Base-by-base conservation (phyloP, 2,797 vertebrate species). In the Dendrocincla tyrannina region DNA sequence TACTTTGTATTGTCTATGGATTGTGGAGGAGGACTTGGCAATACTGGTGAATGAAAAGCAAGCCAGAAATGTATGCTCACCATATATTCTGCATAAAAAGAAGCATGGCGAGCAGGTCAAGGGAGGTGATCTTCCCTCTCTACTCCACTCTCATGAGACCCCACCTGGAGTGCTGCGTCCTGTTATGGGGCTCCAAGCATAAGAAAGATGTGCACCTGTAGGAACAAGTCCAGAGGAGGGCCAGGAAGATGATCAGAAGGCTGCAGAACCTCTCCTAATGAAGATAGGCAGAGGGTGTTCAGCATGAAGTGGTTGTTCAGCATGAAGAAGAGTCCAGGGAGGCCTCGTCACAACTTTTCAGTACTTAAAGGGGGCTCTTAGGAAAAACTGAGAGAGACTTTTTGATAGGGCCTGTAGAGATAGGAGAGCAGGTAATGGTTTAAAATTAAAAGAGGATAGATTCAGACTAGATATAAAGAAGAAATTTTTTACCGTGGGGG, bases 71-170 rank as follows among this genome's bases (percentile, higher is more conserved):
- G 10, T 4, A 2, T 4, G 16, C 13, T 68, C 1, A 3, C 4
- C 0, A 0, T 27, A 5, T n/a, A n/a, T n/a, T n/a, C 13, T 82
- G 25, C 13, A 17, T 35, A 9, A 52, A 44, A 68, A 81, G 30
- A 18, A 75, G 1, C 1, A 3, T 23, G 22, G 4, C 17, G 24
- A 88, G 35, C 32, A 39, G 58, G 4, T 37, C 0, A 0, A 73
- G 20, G n/a, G 8, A 74, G 55, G 24, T 4, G 16, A 53, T 82
- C 68, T 37, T 82, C 4, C 4, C 63, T 11, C 17, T 64, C 23
- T 60, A 4, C 35, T 79, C 39, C 1, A 2, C 28, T 60, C 55
- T 73, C 0, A 4, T 66, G n/a, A 64, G 53, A 75, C 5, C 30
- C 17, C 14, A 24, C 22, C 44, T 60, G 37, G 3, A 58, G 32